phyloP scores from a whole-genome alignment of 1,140 invertebrate genomes.

The Neodiprion pinetum region DNA sequence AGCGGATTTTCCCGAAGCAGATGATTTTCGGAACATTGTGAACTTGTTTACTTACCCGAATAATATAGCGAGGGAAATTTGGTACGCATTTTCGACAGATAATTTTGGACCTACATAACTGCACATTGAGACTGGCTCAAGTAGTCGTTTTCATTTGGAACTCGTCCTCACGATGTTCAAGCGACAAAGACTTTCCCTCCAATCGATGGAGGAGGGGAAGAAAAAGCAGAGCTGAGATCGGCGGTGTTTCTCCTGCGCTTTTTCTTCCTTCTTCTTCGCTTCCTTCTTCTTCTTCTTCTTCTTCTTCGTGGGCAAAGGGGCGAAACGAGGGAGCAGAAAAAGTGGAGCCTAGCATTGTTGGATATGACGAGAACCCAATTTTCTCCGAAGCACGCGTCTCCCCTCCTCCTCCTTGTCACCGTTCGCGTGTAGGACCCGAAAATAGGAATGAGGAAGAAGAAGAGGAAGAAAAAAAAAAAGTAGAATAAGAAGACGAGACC shows the following conservation, averaged over 20 bases:
- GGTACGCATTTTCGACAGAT: too few species aligned
- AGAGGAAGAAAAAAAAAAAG: background rate
- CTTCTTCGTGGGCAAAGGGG: constrained; percentile 5
- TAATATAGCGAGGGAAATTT: too few species aligned
- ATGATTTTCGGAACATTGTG: too few species aligned
- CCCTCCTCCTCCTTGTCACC: constrained; percentile 6
- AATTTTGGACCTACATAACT: too few species aligned
- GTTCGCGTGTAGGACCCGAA: constrained; percentile 3
- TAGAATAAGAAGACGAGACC: background rate
- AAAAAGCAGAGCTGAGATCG: background rate
- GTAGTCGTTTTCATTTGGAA: constrained; percentile 19
- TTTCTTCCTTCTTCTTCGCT: constrained; percentile 10
- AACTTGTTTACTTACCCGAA: too few species aligned
- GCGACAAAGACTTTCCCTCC: background rate
- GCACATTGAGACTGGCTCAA: constrained; percentile 15
- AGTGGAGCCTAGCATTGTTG: constrained; percentile 17
- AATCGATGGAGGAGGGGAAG: background rate
- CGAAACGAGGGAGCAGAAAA: constrained; percentile 12
- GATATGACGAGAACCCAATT: background rate
- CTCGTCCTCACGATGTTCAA: background rate
- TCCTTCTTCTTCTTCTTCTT: constrained; percentile 9
- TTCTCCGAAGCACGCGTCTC: background rate
- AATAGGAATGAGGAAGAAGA: too few species aligned
- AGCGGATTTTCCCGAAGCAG: too few species aligned
- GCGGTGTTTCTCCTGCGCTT: constrained; percentile 27